These are phyloP conservation scores for Aurelia coerulea DNA, from an alignment of 30 jellyfish, hydroid and myxozoan species.

Conservation along the genomic window DNA sequence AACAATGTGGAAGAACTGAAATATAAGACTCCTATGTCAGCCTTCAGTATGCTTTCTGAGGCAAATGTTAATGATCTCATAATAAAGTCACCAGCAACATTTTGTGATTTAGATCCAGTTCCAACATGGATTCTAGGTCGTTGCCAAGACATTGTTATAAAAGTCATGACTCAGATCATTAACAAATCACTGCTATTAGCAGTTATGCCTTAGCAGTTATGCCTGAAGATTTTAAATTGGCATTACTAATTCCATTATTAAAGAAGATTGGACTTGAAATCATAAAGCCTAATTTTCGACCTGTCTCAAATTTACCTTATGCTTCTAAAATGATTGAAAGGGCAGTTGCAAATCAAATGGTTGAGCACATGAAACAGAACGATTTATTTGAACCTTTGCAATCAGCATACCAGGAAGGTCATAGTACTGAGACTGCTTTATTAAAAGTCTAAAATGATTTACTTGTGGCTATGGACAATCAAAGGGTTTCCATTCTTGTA, in stretches of 20 bases:
- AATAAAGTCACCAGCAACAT: slow-evolving; percentile 28
- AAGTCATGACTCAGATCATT: slow-evolving; percentile 44
- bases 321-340: slow-evolving; percentile 66
- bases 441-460: slow-evolving; percentile 42
- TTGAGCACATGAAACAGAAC: slow-evolving; percentile 43
- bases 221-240: slow-evolving; percentile 25
- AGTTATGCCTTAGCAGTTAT: slow-evolving; percentile 35
- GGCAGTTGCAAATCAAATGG: slow-evolving; percentile 57
- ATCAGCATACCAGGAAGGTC: slow-evolving; percentile 64
- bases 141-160: slow-evolving; percentile 13
- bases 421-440: slow-evolving; percentile 65
- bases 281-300: slow-evolving; percentile 49
- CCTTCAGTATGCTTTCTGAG: slow-evolving; percentile 43
- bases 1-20: slow-evolving; percentile 5
- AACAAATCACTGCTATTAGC: slow-evolving; percentile 34
- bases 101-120: slow-evolving; percentile 58
- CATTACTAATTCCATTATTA: slow-evolving; percentile 20
- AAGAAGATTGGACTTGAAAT: slow-evolving; percentile 59
- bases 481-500: slow-evolving; percentile 42
- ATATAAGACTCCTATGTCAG: slow-evolving; percentile 30
- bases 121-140: slow-evolving; percentile 55
- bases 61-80: slow-evolving; percentile 31
- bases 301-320: slow-evolving; percentile 51
- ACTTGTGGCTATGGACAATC: slow-evolving; percentile 46
- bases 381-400: slow-evolving; percentile 50